phyloP scores from a whole-genome alignment of 2,797 vertebrate genomes.

The Myotis findleyi region DNA sequence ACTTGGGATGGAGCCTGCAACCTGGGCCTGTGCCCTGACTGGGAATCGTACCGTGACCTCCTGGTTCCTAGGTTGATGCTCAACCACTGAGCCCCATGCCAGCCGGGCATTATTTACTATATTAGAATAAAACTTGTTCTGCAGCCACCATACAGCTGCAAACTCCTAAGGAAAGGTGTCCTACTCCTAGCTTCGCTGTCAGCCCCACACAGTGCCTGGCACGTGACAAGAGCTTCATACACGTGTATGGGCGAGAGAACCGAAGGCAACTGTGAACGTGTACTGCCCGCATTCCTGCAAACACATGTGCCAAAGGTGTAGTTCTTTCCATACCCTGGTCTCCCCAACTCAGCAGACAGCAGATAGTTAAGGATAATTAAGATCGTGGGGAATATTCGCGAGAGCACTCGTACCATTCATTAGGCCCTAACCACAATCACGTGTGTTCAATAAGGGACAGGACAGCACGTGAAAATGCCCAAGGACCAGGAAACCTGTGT shows the following conservation, averaged over 20 bases:
- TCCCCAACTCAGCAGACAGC: not conserved
- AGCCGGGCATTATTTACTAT: too few species aligned
- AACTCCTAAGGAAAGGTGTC: not conserved
- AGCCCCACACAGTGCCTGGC: not conserved
- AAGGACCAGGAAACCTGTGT: not conserved
- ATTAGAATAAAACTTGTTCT: not conserved
- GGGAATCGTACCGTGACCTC: too few species aligned
- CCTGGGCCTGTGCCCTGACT: too few species aligned
- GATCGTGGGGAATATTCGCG: not conserved
- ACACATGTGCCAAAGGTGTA: not conserved
- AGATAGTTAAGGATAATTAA: not conserved
- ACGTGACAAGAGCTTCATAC: not conserved
- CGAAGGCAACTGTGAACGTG: not conserved
- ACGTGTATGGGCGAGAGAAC: not conserved
- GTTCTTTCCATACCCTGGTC: not conserved
- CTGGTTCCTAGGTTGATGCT: too few species aligned
- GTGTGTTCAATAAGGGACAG: not conserved
- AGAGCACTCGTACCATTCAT: not conserved
- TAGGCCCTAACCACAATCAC: not conserved
- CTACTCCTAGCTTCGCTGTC: not conserved
- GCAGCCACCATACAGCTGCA: too few species aligned
- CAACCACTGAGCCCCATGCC: too few species aligned
- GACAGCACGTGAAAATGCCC: not conserved
- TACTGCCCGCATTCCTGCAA: not conserved
- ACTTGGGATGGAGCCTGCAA: too few species aligned